Evolutionary conservation across 2,113 vertebrate species (phyloP).

Genomic region (Nestor notabilis): DNA sequence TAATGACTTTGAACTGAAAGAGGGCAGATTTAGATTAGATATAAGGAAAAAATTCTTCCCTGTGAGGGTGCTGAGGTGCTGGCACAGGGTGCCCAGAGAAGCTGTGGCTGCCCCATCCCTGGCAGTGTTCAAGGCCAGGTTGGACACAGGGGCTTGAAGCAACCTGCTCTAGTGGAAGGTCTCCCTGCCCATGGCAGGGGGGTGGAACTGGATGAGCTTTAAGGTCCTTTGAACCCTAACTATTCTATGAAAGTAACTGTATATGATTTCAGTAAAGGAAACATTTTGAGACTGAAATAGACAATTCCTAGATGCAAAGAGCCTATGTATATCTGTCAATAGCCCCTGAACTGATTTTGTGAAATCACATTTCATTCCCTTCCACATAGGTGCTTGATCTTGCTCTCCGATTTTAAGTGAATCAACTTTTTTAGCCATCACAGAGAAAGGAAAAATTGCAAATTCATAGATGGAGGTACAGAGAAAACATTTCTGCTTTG

Average conservation of each 20-base stretch:
- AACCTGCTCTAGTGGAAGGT: not conserved
- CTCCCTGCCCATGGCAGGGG: not conserved
- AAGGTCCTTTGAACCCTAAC: not conserved
- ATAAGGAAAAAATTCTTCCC: not conserved
- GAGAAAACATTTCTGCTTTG: not conserved
- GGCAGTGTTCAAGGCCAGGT: not conserved
- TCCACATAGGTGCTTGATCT: not conserved
- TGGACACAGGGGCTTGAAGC: not conserved
- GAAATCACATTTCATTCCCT: not conserved
- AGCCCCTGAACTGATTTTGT: not conserved
- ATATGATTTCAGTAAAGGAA: not conserved
- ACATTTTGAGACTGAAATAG: not conserved
- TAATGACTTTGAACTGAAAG: not conserved
- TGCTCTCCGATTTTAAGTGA: not conserved
- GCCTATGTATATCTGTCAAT: not conserved
- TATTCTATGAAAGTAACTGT: not conserved
- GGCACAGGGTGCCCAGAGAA: not conserved
- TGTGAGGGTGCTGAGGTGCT: not conserved
- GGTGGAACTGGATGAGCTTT: not conserved
- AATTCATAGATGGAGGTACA: not conserved
- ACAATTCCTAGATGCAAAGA: not conserved
- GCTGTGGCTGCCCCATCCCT: not conserved
- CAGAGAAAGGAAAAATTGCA: not conserved
- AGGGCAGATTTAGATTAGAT: not conserved
- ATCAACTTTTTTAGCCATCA: not conserved